Percentiles rank a stretch among this genome's conserved stretches.
Evolutionary conservation across 1,140 invertebrate species (phyloP).

Genomic region (Trichogramma pretiosum): DNA sequence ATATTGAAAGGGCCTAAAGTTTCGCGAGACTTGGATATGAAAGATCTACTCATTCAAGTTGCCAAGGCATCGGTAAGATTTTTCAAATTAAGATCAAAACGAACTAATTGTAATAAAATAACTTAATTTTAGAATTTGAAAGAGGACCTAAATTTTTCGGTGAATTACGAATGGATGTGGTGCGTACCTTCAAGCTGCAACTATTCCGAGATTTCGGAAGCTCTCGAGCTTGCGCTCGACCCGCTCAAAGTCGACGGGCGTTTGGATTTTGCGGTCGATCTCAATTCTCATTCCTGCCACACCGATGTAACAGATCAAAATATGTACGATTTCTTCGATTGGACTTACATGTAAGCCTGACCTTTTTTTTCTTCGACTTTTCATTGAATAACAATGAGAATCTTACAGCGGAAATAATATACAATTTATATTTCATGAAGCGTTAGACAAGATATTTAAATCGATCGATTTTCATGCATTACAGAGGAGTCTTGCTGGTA

Average conservation of each 20-base stretch:
- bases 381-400: background rate
- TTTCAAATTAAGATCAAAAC: conserved; percentile 2
- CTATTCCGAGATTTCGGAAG: conserved; percentile 22
- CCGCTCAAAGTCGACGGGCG: conserved; percentile 26
- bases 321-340: conserved; percentile 24
- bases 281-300: conserved; percentile 24
- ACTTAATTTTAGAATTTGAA: conserved; percentile 27
- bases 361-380: background rate
- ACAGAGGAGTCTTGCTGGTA: conserved; percentile 10
- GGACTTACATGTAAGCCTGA: conserved; percentile 27
- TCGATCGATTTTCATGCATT: background rate
- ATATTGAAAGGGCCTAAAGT: conserved; percentile 17
- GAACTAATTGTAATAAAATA: too few relatives aligned
- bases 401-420: background rate
- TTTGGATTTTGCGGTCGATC: conserved; percentile 25
- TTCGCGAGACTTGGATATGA: conserved; percentile 19
- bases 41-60: conserved; percentile 25
- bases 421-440: background rate
- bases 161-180: conserved; percentile 31
- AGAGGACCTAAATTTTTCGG: conserved; percentile 17
- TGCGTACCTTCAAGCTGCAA: conserved; percentile 34
- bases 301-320: conserved; percentile 18
- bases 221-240: conserved; percentile 25
- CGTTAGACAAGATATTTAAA: background rate
- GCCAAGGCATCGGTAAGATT: conserved; percentile 31